phyloP scores from a whole-genome alignment of 1,140 invertebrate genomes.

The Bombus confusus region DNA sequence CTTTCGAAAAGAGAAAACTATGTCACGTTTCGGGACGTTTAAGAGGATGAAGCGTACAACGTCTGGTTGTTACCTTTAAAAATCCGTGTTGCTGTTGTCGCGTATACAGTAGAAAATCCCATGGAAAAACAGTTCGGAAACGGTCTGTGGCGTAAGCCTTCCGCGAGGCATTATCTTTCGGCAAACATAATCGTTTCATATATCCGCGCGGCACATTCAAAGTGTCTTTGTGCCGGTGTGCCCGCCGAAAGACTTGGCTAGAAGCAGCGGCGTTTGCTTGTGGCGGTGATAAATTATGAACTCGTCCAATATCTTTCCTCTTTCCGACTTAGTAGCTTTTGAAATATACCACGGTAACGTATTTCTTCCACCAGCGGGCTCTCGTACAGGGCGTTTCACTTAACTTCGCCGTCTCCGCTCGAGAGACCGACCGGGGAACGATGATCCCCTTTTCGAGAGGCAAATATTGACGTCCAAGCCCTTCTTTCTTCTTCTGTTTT shows the following conservation, averaged over 20 bases:
- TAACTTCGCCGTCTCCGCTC: slow-evolving; percentile 6
- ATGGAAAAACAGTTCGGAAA: slow-evolving; percentile 11
- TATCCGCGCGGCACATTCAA: slow-evolving; percentile 23
- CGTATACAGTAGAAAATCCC: neutral
- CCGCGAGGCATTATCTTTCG: slow-evolving; percentile 22
- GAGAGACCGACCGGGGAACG: neutral
- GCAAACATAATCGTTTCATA: slow-evolving; percentile 40
- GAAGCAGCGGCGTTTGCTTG: slow-evolving; percentile 12
- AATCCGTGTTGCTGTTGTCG: neutral
- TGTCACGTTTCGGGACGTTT: too few relatives aligned
- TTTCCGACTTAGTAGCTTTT: slow-evolving; percentile 32
- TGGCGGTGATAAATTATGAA: slow-evolving; percentile 44
- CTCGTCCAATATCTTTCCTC: slow-evolving; percentile 36
- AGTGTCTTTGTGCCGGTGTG: slow-evolving; percentile 8
- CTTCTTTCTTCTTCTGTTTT: neutral
- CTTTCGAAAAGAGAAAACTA: too few relatives aligned
- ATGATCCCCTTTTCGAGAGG: neutral
- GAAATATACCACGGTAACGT: slow-evolving; percentile 38
- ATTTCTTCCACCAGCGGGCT: slow-evolving; percentile 22
- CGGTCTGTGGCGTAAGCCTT: neutral
- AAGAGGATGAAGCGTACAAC: neutral
- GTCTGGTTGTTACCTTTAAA: neutral
- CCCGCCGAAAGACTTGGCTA: neutral
- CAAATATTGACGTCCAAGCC: slow-evolving; percentile 12
- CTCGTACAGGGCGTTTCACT: slow-evolving; percentile 27